phyloP scores from a whole-genome alignment of 2,113 vertebrate species.

The Paedocypris sp. region DNA sequence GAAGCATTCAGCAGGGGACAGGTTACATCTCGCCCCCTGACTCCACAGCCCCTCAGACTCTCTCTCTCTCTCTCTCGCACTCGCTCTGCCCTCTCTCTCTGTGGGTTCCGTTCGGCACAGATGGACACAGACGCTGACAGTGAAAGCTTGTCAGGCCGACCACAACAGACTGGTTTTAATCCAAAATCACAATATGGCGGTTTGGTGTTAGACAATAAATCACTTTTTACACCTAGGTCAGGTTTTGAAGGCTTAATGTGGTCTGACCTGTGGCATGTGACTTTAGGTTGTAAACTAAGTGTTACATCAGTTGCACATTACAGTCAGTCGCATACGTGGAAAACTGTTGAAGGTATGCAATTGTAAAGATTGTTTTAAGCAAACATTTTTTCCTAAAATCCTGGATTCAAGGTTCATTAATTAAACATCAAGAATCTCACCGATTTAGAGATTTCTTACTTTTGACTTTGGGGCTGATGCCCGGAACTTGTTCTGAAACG shows the following conservation, averaged over 20 bases:
- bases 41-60: neutral
- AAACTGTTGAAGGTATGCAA: too few species aligned
- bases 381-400: too few species aligned
- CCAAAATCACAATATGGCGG: constrained; percentile 25
- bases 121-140: constrained; percentile 32
- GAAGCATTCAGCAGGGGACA: constrained; percentile 46
- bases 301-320: too few species aligned
- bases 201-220: neutral
- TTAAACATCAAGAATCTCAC: too few species aligned
- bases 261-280: neutral
- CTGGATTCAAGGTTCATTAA: too few species aligned
- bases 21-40: constrained; percentile 43
- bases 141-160: constrained; percentile 18
- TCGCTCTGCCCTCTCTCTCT: neutral
- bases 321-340: too few species aligned
- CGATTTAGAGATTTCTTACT: too few species aligned
- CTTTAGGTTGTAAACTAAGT: neutral
- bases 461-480: too few species aligned
- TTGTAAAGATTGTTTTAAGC: too few species aligned
- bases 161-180: constrained; percentile 24
- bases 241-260: neutral
- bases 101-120: constrained; percentile 6
- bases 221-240: neutral
- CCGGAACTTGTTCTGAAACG: too few species aligned
- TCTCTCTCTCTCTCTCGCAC: constrained; percentile 7